Conservation (phyloP, 1,140 invertebrate genomes). For the Heliconius hermathena region DNA sequence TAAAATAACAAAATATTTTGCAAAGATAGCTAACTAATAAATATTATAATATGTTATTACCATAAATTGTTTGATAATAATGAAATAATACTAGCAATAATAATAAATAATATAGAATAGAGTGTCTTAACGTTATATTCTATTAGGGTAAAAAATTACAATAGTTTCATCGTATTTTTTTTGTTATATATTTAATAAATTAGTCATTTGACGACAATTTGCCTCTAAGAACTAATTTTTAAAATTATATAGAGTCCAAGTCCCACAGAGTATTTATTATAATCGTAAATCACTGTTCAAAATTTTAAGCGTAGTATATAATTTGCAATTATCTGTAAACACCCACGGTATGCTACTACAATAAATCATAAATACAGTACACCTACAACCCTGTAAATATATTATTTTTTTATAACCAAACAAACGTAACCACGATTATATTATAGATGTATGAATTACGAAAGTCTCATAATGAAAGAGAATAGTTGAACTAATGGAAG, state of each 20-base stretch:
- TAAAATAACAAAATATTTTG: no score
- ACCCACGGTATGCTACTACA: neutral
- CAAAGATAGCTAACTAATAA: no score
- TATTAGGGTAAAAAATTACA: no score
- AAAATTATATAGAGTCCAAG: neutral
- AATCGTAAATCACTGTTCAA: neutral
- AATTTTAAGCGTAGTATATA: neutral
- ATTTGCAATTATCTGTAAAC: constrained; percentile 8
- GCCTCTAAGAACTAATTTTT: no score
- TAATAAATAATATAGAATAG: no score
- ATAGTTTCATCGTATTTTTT: no score
- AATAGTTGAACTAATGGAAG: constrained; percentile 25
- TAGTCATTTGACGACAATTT: no score
- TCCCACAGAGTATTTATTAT: neutral
- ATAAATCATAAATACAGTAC: neutral
- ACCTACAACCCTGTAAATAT: neutral
- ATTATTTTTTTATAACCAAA: neutral
- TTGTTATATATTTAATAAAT: no score
- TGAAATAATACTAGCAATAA: no score
- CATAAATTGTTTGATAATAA: no score
- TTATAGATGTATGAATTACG: neutral
- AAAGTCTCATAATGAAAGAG: constrained; percentile 18
- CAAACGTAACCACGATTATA: neutral
- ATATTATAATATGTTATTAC: no score
- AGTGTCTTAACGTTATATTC: no score